Percentiles rank a stretch among this genome's conserved stretches.
phyloP scores from a whole-genome alignment of 2,113 vertebrate genomes.

The Paralichthys olivaceus region DNA sequence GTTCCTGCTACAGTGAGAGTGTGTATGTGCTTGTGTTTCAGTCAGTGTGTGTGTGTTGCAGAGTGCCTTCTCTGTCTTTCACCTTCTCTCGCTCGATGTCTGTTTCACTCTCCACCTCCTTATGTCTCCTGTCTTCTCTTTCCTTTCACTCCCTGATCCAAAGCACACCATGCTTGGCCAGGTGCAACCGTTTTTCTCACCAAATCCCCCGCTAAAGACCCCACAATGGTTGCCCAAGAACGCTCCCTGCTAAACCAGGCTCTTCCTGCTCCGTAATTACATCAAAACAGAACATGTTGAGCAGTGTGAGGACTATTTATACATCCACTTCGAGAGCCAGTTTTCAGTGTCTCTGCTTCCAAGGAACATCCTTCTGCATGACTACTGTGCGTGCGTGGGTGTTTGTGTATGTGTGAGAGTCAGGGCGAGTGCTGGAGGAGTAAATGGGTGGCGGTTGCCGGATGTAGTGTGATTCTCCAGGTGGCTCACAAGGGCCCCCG shows the following conservation, averaged over 20 bases:
- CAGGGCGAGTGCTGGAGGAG: slow-evolving; percentile 38
- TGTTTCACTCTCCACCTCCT: slow-evolving; percentile 26
- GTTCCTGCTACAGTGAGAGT: slow-evolving; percentile 48
- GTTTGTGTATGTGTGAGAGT: slow-evolving; percentile 22
- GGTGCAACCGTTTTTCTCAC: slow-evolving; percentile 72
- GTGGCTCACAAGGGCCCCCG: slow-evolving; percentile 68
- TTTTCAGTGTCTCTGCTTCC: slow-evolving; percentile 71
- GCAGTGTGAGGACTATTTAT: slow-evolving; percentile 77
- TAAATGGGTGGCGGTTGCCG: slow-evolving; percentile 60
- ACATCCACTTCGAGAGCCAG: slow-evolving; percentile 68
- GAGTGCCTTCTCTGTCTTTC: slow-evolving; percentile 21
- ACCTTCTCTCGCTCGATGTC: slow-evolving; percentile 15
- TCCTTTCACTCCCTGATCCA: slow-evolving; percentile 27
- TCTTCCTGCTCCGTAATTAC: slow-evolving; percentile 77
- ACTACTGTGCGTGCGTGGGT: slow-evolving; percentile 36
- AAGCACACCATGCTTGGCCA: slow-evolving; percentile 57
- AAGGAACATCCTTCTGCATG: slow-evolving; percentile 72
- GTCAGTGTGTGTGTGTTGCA: slow-evolving; percentile 9
- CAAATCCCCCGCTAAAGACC: slow-evolving; percentile 72
- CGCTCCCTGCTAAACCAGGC: slow-evolving; percentile 67
- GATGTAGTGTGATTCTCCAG: slow-evolving; percentile 68
- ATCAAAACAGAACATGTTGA: slow-evolving; percentile 79
- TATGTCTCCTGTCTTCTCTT: slow-evolving; percentile 18
- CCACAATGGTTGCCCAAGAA: slow-evolving; percentile 67
- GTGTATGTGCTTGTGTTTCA: background rate